Evolutionary conservation across 2,888 invertebrate genomes (phyloP), one percentile per base, ranked within the genome.

Genomic region (Ditula angustiorana): DNA sequence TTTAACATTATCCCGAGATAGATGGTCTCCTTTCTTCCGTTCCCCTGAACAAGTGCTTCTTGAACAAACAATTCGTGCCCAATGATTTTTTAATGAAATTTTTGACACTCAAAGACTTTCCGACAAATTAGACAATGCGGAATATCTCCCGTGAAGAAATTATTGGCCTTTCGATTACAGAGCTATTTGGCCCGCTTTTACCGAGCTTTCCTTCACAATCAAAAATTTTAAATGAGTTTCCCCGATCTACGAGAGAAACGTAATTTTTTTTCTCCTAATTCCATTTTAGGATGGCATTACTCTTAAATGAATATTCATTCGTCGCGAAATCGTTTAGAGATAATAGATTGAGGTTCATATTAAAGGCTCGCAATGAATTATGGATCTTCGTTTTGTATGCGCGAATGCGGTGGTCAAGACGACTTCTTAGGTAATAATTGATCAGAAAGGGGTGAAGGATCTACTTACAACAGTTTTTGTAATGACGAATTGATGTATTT

Each of bases 271-370:
- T 78, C 78, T 79, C 79, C 79, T 87, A 87, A 88, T 88, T 85
- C 87, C 86, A 86, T 89, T 90, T 88, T 82, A 79, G 84, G 86
- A 81, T 84, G 86, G 85, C 83, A 88, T 89, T 88, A 88, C 88
- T 86, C 83, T 80, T 82, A 87, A 90, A 90, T 92, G 91, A 92
- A 92, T 92, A 92, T 92, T 91, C 91, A 92, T 92, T 87, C 78
- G 76, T 82, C 84, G 87, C 83, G 81, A 90, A 91, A 91, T 88
- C 91, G 91, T 86, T 92, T 89, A 89, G 87, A 88, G 88, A 88
- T 90, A 90, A 90, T 90, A 90, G 86, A 90, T 88, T 85, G 87
- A 81, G 85, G 86, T 87, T 87, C 87, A 87, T 89, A 88, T 89
- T 88, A 87, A 68, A 69, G 81, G 83, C 79, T 78, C 76, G 74